phyloP scores from a whole-genome alignment of 2,888 invertebrate genomes.

The Gonocerus acuteangulatus region DNA sequence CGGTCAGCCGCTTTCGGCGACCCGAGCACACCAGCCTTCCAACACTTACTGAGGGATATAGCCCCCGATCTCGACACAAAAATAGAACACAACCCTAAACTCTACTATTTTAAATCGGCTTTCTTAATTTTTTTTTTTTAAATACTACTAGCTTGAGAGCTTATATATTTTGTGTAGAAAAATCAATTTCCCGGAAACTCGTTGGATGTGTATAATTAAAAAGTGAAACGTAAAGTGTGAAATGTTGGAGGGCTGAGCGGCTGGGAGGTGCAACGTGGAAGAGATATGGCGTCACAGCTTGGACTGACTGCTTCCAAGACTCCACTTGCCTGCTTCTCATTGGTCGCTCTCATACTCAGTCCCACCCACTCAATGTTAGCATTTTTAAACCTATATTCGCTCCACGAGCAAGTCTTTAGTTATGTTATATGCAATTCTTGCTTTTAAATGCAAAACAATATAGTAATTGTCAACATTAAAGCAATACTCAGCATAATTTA shows the following conservation, averaged over 20 bases:
- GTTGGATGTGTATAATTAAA: background rate
- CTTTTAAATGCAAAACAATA: too few species aligned
- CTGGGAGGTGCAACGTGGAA: constrained; percentile 17
- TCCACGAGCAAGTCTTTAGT: background rate
- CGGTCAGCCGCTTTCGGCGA: constrained; percentile 21
- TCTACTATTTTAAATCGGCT: too few species aligned
- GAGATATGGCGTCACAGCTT: constrained; percentile 8
- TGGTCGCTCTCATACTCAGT: background rate
- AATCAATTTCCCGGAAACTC: too few species aligned
- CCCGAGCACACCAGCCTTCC: constrained; percentile 10
- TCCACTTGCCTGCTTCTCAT: constrained; percentile 20
- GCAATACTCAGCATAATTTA: too few species aligned
- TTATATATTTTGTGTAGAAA: too few species aligned
- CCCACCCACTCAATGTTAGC: constrained; percentile 20
- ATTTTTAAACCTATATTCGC: background rate
- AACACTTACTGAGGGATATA: constrained; percentile 13
- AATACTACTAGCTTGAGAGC: too few species aligned
- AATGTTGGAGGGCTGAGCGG: background rate
- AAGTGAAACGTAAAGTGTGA: background rate
- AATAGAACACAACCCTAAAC: too few species aligned
- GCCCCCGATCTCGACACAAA: too few species aligned
- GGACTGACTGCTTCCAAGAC: constrained; percentile 17
- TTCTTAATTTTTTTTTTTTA: too few species aligned
- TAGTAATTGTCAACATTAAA: too few species aligned
- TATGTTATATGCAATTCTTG: too few species aligned